These are phyloP conservation scores for Ceuthmochares aereus DNA, from an alignment of 2,113 vertebrate genomes.

Conservation along the genomic window DNA sequence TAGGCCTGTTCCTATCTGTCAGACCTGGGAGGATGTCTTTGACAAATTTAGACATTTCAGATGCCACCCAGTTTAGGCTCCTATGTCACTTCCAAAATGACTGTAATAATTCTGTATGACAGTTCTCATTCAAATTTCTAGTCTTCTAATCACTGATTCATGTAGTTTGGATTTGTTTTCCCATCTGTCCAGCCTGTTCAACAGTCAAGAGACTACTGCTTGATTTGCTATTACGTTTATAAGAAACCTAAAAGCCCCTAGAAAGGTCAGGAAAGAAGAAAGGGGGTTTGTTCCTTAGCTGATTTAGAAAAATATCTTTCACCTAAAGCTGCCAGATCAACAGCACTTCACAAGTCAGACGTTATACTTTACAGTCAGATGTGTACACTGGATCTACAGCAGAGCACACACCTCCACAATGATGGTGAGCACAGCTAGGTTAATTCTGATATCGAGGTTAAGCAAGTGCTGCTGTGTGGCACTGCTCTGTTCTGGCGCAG, in stretches of 20 bases:
- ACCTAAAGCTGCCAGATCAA: neutral
- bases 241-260: neutral
- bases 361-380: neutral
- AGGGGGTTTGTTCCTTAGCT: neutral
- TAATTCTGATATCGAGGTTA: neutral
- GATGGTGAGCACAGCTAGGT: rapidly evolving
- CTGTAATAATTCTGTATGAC: neutral
- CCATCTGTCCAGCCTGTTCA: neutral
- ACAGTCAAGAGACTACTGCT: neutral
- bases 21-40: neutral
- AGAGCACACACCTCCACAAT: neutral
- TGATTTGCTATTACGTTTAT: neutral
- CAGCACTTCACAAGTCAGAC: neutral
- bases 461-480: rapidly evolving
- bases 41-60: neutral
- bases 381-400: rapidly evolving
- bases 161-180: neutral
- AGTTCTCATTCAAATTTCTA: neutral
- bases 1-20: neutral
- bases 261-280: neutral
- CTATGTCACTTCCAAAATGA: neutral
- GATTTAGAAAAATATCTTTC: neutral
- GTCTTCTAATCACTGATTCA: neutral
- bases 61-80: neutral
- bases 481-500: neutral